phyloP scores from a whole-genome alignment of 1,140 invertebrate genomes.

The Drusus annulatus region DNA sequence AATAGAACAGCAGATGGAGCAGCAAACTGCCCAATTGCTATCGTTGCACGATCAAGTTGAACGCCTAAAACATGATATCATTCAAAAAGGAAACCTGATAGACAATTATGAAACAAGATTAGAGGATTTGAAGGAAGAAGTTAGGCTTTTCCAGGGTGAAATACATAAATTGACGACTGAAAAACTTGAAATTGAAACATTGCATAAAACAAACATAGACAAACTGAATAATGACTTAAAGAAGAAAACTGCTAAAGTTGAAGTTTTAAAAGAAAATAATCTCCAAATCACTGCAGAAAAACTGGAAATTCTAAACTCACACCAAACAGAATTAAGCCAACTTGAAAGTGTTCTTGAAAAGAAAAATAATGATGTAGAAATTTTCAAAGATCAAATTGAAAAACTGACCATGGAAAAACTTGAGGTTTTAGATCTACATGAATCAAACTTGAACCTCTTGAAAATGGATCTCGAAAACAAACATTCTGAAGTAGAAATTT shows the following conservation, averaged over 20 bases:
- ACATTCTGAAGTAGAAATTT: background rate
- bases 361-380: too few relatives aligned
- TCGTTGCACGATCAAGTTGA: background rate
- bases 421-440: background rate
- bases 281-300: too few relatives aligned
- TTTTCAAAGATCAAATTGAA: too few relatives aligned
- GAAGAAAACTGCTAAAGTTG: background rate
- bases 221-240: background rate
- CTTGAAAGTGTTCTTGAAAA: background rate
- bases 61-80: background rate
- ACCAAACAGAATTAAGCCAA: background rate
- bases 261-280: background rate
- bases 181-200: background rate
- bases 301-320: too few relatives aligned
- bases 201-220: background rate
- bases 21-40: background rate
- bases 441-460: background rate
- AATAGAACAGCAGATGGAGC: background rate
- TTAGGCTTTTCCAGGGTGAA: background rate
- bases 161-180: background rate
- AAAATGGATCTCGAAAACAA: background rate
- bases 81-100: background rate
- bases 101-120: background rate
- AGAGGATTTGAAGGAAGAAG: background rate
- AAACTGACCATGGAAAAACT: slow-evolving; percentile 5